Evolutionary conservation across 2,113 vertebrate genomes (phyloP).

Genomic region (Labeo rohita): DNA sequence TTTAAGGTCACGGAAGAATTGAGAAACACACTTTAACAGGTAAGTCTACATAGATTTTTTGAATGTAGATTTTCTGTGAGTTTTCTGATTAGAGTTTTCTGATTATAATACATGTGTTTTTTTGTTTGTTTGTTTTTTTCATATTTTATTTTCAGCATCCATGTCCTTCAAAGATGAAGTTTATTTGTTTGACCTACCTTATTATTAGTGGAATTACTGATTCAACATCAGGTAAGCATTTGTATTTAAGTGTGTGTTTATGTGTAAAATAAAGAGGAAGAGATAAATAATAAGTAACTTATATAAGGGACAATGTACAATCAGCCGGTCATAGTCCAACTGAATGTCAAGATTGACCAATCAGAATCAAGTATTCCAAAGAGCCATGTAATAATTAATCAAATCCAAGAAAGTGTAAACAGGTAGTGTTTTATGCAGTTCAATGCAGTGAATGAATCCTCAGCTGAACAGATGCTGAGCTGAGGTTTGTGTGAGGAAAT

Average conservation of each 20-base stretch:
- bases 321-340: background rate
- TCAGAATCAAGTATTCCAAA: too few relatives aligned
- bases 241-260: background rate
- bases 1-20: background rate
- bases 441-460: too few relatives aligned
- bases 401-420: too few relatives aligned
- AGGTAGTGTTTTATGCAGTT: too few relatives aligned
- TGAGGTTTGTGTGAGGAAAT: too few relatives aligned
- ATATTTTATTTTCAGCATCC: background rate
- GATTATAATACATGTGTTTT: background rate
- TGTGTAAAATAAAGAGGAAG: too few relatives aligned
- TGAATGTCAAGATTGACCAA: too few relatives aligned
- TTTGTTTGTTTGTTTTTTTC: background rate
- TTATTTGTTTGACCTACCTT: background rate
- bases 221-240: background rate
- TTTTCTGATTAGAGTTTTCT: too few relatives aligned
- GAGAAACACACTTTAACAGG: background rate
- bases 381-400: too few relatives aligned
- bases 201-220: background rate
- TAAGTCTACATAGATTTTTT: too few relatives aligned
- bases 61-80: background rate
- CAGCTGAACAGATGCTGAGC: too few relatives aligned
- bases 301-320: background rate
- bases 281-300: background rate
- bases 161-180: background rate